phyloP scores from a whole-genome alignment of 2,888 invertebrate genomes.

The Lathronympha strigana region DNA sequence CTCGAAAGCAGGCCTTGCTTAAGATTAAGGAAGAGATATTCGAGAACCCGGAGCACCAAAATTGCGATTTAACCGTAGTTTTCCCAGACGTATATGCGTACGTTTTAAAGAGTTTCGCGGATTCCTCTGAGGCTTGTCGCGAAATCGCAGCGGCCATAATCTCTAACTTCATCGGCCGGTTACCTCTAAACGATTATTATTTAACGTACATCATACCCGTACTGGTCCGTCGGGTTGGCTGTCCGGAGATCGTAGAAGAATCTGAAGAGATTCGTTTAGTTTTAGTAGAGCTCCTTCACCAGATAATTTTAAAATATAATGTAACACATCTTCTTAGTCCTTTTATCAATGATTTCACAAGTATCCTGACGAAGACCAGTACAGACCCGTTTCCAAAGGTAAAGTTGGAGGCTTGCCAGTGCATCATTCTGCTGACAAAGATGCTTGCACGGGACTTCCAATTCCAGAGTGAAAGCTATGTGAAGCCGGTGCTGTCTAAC shows the following conservation, averaged over 20 bases:
- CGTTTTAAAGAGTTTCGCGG: conserved; percentile 75
- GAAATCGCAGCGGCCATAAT: conserved; percentile 84
- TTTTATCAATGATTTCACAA: conserved; percentile 90
- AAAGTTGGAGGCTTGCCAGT: conserved; percentile 90
- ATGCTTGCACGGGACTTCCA: conserved; percentile 89
- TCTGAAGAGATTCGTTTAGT: conserved; percentile 92
- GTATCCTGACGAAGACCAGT: conserved; percentile 88
- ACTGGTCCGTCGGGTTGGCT: conserved; percentile 90
- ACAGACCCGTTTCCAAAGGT: conserved; percentile 92
- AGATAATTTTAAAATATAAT: conserved; percentile 86
- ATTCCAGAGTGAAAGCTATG: conserved; percentile 88
- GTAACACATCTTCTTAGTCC: conserved; percentile 84
- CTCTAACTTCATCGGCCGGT: conserved; percentile 79
- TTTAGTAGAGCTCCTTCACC: conserved; percentile 86
- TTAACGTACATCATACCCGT: conserved; percentile 90
- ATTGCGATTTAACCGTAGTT: conserved; percentile 66
- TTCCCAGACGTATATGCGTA: conserved; percentile 74
- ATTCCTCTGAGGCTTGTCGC: conserved; percentile 86
- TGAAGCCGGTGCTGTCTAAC: conserved; percentile 89
- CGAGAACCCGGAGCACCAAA: conserved; percentile 63
- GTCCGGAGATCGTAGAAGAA: conserved; percentile 87
- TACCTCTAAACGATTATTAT: conserved; percentile 88
- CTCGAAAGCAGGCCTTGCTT: conserved; percentile 82
- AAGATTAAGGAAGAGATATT: conserved; percentile 81
- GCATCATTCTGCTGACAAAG: conserved; percentile 87